Conservation (phyloP, 2,888 invertebrate species). For the Leptinotarsa juncta region DNA sequence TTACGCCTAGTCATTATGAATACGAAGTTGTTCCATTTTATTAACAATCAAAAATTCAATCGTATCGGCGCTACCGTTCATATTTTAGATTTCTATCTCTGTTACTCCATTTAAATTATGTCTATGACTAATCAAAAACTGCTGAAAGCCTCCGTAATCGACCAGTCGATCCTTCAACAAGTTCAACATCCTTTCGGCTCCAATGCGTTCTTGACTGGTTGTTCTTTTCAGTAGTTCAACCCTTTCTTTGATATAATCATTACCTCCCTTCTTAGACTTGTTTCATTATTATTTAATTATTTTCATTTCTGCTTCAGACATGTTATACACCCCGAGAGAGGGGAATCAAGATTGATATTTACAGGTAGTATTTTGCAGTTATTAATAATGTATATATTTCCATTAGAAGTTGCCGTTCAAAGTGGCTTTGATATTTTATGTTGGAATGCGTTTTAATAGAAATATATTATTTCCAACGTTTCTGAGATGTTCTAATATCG, state of each 20-base stretch:
- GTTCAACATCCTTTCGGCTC: conserved; percentile 29
- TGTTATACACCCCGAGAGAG: conserved; percentile 51
- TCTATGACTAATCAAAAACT: conserved; percentile 67
- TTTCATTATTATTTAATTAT: conserved; percentile 69
- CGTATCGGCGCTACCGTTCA: conserved; percentile 64
- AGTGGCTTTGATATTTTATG: conserved; percentile 33
- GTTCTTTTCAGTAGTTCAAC: conserved; percentile 60
- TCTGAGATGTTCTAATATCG: neutral
- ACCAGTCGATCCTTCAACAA: conserved; percentile 42
- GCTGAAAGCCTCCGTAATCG: conserved; percentile 61
- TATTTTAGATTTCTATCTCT: conserved; percentile 66
- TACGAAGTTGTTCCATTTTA: conserved; percentile 61
- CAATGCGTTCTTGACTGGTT: conserved; percentile 42
- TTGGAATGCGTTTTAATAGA: conserved; percentile 9
- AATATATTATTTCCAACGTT: conserved; percentile 1
- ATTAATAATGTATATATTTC: conserved; percentile 47
- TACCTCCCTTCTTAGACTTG: conserved; percentile 64
- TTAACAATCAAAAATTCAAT: conserved; percentile 66
- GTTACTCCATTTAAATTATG: conserved; percentile 66
- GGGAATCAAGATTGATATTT: conserved; percentile 55
- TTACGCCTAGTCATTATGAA: conserved; percentile 63
- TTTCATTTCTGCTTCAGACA: conserved; percentile 67
- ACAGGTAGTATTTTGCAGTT: conserved; percentile 51
- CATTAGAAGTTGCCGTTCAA: conserved; percentile 42
- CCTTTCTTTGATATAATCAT: conserved; percentile 67